phyloP scores from a whole-genome alignment of 2,888 invertebrate genomes.

The Cryptosula pallasiana region DNA sequence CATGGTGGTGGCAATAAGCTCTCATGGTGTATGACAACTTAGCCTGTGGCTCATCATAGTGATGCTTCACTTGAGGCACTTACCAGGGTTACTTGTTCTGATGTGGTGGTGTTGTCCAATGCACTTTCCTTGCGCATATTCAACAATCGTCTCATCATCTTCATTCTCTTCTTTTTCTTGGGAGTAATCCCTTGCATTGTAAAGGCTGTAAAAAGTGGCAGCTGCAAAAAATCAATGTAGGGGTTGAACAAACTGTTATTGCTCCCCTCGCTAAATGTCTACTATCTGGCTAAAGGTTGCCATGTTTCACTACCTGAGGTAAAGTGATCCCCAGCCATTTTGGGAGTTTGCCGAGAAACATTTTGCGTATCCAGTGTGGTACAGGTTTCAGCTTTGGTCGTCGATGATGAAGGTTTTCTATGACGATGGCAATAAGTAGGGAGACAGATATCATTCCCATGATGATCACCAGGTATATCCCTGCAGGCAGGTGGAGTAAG shows the following conservation, averaged over 20 bases:
- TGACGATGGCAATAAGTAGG: conserved; percentile 1
- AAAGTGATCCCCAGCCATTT: not conserved
- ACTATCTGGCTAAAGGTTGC: no score
- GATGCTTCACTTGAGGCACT: no score
- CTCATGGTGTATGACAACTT: no score
- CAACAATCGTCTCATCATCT: conserved; percentile 6
- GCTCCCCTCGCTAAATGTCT: no score
- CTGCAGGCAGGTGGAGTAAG: no score
- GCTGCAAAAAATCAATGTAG: not conserved
- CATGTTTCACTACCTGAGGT: conserved; percentile 2
- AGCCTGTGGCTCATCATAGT: no score
- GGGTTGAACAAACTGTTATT: no score
- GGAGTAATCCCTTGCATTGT: conserved; percentile 14
- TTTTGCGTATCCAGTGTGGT: not conserved
- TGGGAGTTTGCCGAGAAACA: conserved; percentile 8
- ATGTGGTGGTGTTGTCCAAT: not conserved
- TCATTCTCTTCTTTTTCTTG: conserved; percentile 8
- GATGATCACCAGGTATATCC: conserved; percentile 18
- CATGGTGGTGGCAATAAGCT: no score
- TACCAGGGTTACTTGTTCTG: not conserved
- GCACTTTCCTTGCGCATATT: not conserved
- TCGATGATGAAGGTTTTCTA: conserved; percentile 19
- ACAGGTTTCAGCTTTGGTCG: conserved; percentile 15
- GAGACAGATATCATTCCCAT: conserved; percentile 20
- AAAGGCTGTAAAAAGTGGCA: conserved; percentile 5